Percentiles rank a stretch among this genome's conserved stretches.
Evolutionary conservation across 2,888 invertebrate genomes (phyloP).

Genomic region (Drosophila imparisetae): DNA sequence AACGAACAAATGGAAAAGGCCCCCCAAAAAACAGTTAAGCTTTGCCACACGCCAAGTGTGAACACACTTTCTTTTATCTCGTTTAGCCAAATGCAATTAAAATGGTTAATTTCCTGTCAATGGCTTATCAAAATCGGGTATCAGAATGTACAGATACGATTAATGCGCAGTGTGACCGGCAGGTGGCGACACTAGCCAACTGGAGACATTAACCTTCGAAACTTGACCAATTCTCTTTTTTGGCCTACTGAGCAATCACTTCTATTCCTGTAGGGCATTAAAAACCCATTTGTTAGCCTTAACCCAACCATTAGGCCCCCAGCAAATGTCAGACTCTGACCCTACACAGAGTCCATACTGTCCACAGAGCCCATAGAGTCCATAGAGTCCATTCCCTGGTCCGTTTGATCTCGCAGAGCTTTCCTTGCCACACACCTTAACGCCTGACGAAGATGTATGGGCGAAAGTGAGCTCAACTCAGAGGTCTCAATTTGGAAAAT

Average conservation of each 20-base stretch:
- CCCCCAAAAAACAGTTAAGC: slow-evolving; percentile 18
- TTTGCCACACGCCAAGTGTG: slow-evolving; percentile 47
- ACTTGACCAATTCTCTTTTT: slow-evolving; percentile 61
- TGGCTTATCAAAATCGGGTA: slow-evolving; percentile 40
- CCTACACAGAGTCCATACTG: slow-evolving; percentile 21
- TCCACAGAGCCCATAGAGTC: slow-evolving; percentile 20
- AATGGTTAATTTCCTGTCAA: slow-evolving; percentile 63
- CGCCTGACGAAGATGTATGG: slow-evolving; percentile 50
- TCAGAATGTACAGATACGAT: slow-evolving; percentile 12
- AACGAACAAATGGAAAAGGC: slow-evolving; percentile 27
- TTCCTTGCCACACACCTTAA: slow-evolving; percentile 1
- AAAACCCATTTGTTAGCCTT: slow-evolving; percentile 64
- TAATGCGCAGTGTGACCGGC: neutral
- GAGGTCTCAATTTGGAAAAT: neutral
- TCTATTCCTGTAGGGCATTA: slow-evolving; percentile 57
- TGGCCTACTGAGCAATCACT: slow-evolving; percentile 34
- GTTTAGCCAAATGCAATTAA: slow-evolving; percentile 51
- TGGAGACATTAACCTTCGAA: slow-evolving; percentile 1
- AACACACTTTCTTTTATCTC: slow-evolving; percentile 34
- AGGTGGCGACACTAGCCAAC: slow-evolving; percentile 14
- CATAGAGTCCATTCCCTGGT: slow-evolving; percentile 40
- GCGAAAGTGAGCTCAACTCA: slow-evolving; percentile 1
- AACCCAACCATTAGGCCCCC: slow-evolving; percentile 5
- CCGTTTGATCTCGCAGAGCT: slow-evolving; percentile 14
- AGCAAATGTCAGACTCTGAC: slow-evolving; percentile 20